These are phyloP conservation scores for Gymnocheta viridis DNA, from an alignment of 2,888 invertebrate species.

Conservation along the genomic window DNA sequence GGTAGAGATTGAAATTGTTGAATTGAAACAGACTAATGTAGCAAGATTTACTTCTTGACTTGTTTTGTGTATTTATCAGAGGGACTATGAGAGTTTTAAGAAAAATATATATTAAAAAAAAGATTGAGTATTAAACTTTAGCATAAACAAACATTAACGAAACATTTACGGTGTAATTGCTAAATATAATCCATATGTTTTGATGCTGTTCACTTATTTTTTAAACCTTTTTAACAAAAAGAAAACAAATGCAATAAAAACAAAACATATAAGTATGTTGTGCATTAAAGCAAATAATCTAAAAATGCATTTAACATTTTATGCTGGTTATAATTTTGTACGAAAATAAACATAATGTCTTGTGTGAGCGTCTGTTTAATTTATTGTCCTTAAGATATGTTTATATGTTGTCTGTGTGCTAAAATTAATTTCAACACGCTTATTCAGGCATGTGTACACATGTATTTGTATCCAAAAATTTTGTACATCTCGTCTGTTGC, in stretches of 20 bases:
- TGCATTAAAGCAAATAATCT: constrained; percentile 49
- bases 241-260: not conserved
- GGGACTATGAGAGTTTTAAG: constrained; percentile 35
- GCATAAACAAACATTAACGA: constrained; percentile 59
- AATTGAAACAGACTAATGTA: constrained; percentile 21
- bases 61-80: constrained; percentile 32
- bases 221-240: not conserved
- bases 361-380: constrained; percentile 6
- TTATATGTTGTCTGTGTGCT: constrained; percentile 47
- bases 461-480: not conserved
- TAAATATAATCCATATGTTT: not conserved
- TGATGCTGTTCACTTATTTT: constrained; percentile 8
- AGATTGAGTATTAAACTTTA: constrained; percentile 52
- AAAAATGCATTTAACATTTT: constrained; percentile 33
- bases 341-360: not conserved
- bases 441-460: not conserved
- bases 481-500: not conserved
- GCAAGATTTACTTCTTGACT: constrained; percentile 53
- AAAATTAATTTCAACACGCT: constrained; percentile 29
- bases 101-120: not conserved
- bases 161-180: constrained; percentile 38
- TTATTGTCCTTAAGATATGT: constrained; percentile 60
- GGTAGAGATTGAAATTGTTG: constrained; percentile 24
- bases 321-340: not conserved
- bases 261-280: constrained; percentile 28